These are phyloP conservation scores for Drosophila sucinea DNA, from an alignment of 1,140 invertebrate genomes.

Conservation along the genomic window DNA sequence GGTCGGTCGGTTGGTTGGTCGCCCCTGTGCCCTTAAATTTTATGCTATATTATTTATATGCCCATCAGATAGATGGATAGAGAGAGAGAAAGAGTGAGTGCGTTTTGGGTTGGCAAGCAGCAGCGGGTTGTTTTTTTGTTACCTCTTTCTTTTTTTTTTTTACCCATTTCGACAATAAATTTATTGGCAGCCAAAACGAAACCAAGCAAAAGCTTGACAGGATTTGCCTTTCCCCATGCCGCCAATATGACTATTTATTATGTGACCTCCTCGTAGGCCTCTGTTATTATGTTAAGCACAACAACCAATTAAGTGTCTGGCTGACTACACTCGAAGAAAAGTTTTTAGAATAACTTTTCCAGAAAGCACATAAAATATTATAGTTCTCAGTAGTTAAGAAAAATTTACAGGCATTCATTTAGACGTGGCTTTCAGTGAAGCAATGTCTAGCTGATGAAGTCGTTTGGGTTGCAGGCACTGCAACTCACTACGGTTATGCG, in stretches of 20 bases:
- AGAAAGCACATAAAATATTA: background rate
- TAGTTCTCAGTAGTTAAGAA: background rate
- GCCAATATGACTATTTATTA: slow-evolving; percentile 60
- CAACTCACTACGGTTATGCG: no score
- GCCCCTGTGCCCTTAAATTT: slow-evolving; percentile 51
- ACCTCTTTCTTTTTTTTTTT: slow-evolving; percentile 55
- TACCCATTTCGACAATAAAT: slow-evolving; percentile 34
- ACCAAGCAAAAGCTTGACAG: slow-evolving; percentile 40
- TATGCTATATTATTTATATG: slow-evolving; percentile 74
- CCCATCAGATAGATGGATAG: background rate
- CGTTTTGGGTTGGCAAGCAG: slow-evolving; percentile 76
- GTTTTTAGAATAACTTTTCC: background rate
- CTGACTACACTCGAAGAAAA: slow-evolving; percentile 11
- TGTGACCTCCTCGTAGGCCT: slow-evolving; percentile 64
- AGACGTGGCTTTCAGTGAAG: no score
- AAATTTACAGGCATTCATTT: background rate
- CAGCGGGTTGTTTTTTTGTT: slow-evolving; percentile 35
- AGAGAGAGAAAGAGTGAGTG: slow-evolving; percentile 53
- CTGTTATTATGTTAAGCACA: slow-evolving; percentile 78
- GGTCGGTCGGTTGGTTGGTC: slow-evolving; percentile 56
- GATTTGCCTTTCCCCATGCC: background rate
- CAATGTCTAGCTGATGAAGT: no score
- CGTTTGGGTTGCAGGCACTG: no score
- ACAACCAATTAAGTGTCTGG: slow-evolving; percentile 76
- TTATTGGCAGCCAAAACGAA: slow-evolving; percentile 74